phyloP scores from a whole-genome alignment of 2,888 invertebrate species.

The Eupithecia pulchellata region DNA sequence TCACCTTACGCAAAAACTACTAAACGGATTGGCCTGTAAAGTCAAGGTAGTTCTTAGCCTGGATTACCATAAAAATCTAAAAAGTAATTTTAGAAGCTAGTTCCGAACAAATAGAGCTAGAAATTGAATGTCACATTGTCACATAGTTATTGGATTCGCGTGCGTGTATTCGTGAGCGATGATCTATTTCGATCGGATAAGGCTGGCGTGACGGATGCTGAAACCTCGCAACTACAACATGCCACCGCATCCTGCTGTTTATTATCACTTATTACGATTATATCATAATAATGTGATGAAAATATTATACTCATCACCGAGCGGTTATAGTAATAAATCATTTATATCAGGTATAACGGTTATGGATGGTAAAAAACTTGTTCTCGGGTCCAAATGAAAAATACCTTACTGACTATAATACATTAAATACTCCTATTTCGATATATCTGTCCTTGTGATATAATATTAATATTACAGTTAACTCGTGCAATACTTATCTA shows the following conservation, averaged over 20 bases:
- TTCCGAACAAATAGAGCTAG: background rate
- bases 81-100: too few relatives aligned
- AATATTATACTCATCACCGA: background rate
- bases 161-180: slow-evolving; percentile 78
- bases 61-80: too few relatives aligned
- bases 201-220: slow-evolving; percentile 80
- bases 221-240: slow-evolving; percentile 79
- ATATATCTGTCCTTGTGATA: background rate
- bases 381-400: too few relatives aligned
- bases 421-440: too few relatives aligned
- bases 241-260: slow-evolving; percentile 48
- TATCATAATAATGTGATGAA: slow-evolving; percentile 3
- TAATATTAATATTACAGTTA: too few relatives aligned
- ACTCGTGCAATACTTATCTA: too few relatives aligned
- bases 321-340: background rate
- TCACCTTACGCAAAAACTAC: too few relatives aligned
- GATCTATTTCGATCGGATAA: slow-evolving; percentile 80
- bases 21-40: too few relatives aligned
- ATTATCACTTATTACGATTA: slow-evolving; percentile 20
- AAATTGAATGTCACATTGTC: background rate
- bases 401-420: too few relatives aligned
- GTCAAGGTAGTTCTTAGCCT: too few relatives aligned
- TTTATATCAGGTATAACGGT: too few relatives aligned
- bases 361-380: too few relatives aligned
- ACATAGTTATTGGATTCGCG: slow-evolving; percentile 66